A percentile compares a stretch with the other conserved stretches of the same genome.
Evolutionary conservation across 2,888 invertebrate species (phyloP).

Genomic region (Eilema depressum): DNA sequence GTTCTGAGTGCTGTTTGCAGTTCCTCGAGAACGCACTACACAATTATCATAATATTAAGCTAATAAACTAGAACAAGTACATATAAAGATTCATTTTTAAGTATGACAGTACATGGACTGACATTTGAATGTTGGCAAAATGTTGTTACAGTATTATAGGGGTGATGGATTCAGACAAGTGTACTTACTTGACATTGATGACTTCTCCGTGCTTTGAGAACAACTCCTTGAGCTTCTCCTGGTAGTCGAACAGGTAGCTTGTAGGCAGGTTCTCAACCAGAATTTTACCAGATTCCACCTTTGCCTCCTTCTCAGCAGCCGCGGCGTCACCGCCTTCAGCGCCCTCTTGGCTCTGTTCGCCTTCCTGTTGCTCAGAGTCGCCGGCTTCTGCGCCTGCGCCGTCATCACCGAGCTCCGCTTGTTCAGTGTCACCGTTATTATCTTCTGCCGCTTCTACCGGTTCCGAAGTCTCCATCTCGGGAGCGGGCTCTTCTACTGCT

Average conservation of each 20-base stretch:
- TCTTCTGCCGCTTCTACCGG: slow-evolving; percentile 64
- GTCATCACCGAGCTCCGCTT: slow-evolving; percentile 63
- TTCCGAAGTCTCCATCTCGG: slow-evolving; percentile 62
- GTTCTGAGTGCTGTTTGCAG: slow-evolving; percentile 69
- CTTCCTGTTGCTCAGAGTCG: slow-evolving; percentile 51
- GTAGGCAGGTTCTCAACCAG: slow-evolving; percentile 82
- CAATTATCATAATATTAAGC: slow-evolving; percentile 40
- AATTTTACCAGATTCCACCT: slow-evolving; percentile 83
- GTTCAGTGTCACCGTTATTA: slow-evolving; percentile 75
- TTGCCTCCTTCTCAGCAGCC: slow-evolving; percentile 73
- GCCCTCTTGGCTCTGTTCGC: slow-evolving; percentile 58
- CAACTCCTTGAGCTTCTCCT: slow-evolving; percentile 83
- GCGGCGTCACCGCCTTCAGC: slow-evolving; percentile 62
- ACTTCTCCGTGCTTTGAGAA: slow-evolving; percentile 83
- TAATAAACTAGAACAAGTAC: slow-evolving; percentile 49
- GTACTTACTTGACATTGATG: slow-evolving; percentile 76
- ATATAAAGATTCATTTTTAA: slow-evolving; percentile 50
- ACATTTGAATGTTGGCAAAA: slow-evolving; percentile 85
- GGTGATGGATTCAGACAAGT: slow-evolving; percentile 7
- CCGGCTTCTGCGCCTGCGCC: slow-evolving; percentile 46
- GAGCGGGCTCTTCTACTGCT: slow-evolving; percentile 64
- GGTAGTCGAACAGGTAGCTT: slow-evolving; percentile 82
- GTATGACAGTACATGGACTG: slow-evolving; percentile 67
- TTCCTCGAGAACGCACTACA: slow-evolving; percentile 64
- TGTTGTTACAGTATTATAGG: slow-evolving; percentile 32